These are phyloP conservation scores for Burhinus bistriatus DNA, from an alignment of 2,113 vertebrate genomes.

Conservation along the genomic window DNA sequence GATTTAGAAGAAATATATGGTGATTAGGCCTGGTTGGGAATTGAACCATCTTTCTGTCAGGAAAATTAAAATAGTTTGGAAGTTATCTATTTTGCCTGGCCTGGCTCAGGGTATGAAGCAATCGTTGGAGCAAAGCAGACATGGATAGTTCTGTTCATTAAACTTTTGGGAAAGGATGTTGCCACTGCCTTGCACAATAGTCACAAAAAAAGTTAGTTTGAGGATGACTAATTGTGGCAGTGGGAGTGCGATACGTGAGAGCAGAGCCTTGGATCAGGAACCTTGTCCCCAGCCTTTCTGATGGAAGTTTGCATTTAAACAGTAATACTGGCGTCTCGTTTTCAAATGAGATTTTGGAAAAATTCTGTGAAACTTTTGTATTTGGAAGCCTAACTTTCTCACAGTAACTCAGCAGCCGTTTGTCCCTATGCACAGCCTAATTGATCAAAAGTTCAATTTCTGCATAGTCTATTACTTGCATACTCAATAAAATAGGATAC, in stretches of 20 bases:
- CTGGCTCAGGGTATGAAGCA: neutral
- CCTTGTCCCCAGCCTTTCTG: neutral
- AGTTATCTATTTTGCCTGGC: constrained; percentile 35
- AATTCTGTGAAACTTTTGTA: constrained; percentile 12
- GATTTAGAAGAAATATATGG: neutral
- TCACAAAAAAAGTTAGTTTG: neutral
- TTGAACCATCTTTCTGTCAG: neutral
- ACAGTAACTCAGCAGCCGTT: neutral
- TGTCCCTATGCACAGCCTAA: constrained; percentile 19
- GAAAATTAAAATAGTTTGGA: neutral
- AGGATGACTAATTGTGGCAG: neutral
- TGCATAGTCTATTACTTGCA: constrained; percentile 29
- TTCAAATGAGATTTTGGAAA: neutral
- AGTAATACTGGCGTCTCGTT: neutral
- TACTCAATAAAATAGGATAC: constrained; percentile 44
- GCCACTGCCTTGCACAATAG: neutral
- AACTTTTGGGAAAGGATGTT: neutral
- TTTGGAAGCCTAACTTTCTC: constrained; percentile 38
- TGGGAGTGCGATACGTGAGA: neutral
- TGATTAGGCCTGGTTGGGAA: neutral
- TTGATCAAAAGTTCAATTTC: constrained; percentile 43
- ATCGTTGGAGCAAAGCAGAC: neutral
- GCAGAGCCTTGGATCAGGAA: neutral
- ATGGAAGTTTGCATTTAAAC: neutral
- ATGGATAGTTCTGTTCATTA: neutral